phyloP scores from a whole-genome alignment of 2,797 vertebrate genomes.

The Sarcophilus harrisii region DNA sequence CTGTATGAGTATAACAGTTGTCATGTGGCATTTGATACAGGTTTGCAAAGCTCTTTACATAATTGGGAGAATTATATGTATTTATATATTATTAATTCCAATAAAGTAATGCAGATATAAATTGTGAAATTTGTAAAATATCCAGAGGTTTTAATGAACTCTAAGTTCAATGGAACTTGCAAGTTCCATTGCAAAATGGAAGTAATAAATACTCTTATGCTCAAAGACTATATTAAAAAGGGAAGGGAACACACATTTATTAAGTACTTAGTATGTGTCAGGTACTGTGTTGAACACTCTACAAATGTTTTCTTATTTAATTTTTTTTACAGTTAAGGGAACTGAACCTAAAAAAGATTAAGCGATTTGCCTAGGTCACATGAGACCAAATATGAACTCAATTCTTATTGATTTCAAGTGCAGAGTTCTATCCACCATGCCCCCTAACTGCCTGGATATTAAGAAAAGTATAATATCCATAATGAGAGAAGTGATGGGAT shows the following conservation, averaged over 20 bases:
- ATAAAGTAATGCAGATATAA: neutral
- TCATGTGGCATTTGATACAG: neutral
- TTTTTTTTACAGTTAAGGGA: neutral
- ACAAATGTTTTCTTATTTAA: neutral
- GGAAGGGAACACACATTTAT: neutral
- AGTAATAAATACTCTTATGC: neutral
- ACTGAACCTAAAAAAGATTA: neutral
- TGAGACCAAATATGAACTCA: neutral
- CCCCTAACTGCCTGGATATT: neutral
- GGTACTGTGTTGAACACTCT: neutral
- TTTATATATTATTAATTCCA: neutral
- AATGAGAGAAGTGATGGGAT: neutral
- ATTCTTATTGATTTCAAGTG: neutral
- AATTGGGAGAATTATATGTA: neutral
- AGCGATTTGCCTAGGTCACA: neutral
- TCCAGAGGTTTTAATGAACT: neutral
- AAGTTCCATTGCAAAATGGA: neutral
- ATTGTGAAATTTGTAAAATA: neutral
- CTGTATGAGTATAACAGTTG: neutral
- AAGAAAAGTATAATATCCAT: neutral
- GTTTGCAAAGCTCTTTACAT: neutral
- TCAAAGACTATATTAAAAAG: neutral
- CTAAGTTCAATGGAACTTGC: neutral
- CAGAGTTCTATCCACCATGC: neutral
- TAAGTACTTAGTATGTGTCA: neutral